These are phyloP conservation scores for Laticauda colubrina DNA, from an alignment of 2,113 vertebrate species.

Conservation along the genomic window DNA sequence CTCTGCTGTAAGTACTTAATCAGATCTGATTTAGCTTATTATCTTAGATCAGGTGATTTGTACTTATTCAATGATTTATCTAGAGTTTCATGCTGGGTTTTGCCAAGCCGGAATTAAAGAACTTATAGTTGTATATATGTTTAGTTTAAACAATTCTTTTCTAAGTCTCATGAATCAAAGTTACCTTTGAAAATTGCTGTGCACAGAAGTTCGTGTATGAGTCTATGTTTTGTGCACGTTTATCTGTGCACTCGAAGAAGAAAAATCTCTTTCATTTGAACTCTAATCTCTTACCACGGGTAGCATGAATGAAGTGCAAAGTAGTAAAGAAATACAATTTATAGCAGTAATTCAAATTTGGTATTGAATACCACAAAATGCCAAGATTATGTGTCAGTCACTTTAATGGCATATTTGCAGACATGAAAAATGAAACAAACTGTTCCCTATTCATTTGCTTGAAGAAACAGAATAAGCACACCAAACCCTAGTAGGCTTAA, in stretches of 20 bases:
- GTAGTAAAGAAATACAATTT: slow-evolving; percentile 60
- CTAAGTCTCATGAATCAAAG: slow-evolving; percentile 48
- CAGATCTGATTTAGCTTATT: not conserved
- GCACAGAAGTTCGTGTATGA: slow-evolving; percentile 18
- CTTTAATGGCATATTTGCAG: slow-evolving; percentile 31
- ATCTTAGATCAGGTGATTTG: not conserved
- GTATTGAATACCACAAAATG: slow-evolving; percentile 45
- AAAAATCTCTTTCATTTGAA: slow-evolving; percentile 63
- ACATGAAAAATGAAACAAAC: slow-evolving; percentile 34
- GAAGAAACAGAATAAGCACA: slow-evolving; percentile 16
- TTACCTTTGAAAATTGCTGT: slow-evolving; percentile 55
- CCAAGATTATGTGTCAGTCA: slow-evolving; percentile 50
- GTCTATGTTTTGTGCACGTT: not conserved
- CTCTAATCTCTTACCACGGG: slow-evolving; percentile 62
- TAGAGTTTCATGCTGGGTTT: not conserved
- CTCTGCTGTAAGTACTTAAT: not conserved
- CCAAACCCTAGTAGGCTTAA: slow-evolving; percentile 31
- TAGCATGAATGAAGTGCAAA: slow-evolving; percentile 61
- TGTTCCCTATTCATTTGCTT: slow-evolving; percentile 14
- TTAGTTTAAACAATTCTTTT: slow-evolving; percentile 1
- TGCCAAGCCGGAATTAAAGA: not conserved
- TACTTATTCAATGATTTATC: accelerated
- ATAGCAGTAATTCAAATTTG: slow-evolving; percentile 47
- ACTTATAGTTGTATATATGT: accelerated
- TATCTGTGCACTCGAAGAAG: not conserved